Evolutionary conservation across 2,797 vertebrate species (phyloP).

Genomic region (Halcyon smyrnensis): DNA sequence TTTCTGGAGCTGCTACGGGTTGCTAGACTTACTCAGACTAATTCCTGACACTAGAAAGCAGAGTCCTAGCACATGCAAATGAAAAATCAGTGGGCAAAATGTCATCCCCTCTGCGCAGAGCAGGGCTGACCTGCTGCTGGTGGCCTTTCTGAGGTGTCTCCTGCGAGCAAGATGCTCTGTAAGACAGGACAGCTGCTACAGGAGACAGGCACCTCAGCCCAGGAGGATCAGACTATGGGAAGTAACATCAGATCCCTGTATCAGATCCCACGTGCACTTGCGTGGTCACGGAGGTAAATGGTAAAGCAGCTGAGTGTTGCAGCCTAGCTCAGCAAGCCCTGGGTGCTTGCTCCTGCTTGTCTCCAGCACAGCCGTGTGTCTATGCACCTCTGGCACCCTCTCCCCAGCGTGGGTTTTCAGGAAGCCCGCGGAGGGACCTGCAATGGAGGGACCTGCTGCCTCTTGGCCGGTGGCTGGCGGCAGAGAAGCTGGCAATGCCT

Average conservation of each 20-base stretch:
- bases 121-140: not conserved
- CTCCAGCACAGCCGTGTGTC: not conserved
- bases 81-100: not conserved
- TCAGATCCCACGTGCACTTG: not conserved
- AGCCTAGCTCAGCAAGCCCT: not conserved
- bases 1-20: not conserved
- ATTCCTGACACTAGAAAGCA: not conserved
- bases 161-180: not conserved
- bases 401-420: not conserved
- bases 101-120: not conserved
- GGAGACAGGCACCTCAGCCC: not conserved
- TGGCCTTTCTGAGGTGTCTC: not conserved
- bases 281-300: not conserved
- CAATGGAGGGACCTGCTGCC: accelerated
- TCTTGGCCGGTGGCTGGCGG: no score
- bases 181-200: not conserved
- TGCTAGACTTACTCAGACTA: not conserved
- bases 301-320: not conserved
- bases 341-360: not conserved
- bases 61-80: not conserved
- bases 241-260: not conserved
- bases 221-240: not conserved
- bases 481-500: not conserved
- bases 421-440: no score
- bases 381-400: not conserved